phyloP scores from a whole-genome alignment of 1,140 invertebrate species.

The Colletes latitarsis region DNA sequence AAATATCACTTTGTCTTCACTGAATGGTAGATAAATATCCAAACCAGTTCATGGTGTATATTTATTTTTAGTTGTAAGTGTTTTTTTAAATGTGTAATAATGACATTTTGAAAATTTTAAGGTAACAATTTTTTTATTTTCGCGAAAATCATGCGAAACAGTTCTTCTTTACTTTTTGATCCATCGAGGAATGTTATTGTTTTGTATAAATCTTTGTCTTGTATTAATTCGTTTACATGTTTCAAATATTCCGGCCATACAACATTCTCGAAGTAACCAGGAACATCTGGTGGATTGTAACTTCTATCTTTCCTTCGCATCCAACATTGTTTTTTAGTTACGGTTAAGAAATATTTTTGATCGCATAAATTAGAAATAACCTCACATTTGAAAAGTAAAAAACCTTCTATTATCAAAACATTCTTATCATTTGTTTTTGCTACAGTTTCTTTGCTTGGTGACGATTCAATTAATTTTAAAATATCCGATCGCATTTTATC shows the following conservation, averaged over 20 bases:
- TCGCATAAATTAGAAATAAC: slow-evolving; percentile 85
- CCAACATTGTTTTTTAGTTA: slow-evolving; percentile 86
- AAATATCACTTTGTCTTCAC: slow-evolving; percentile 8
- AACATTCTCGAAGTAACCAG: slow-evolving; percentile 89
- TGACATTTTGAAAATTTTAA: slow-evolving; percentile 28
- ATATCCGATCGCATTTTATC: slow-evolving; percentile 85
- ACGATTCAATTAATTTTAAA: slow-evolving; percentile 60
- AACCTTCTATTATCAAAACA: slow-evolving; percentile 89
- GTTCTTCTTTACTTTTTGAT: slow-evolving; percentile 62
- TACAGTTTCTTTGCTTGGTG: background rate
- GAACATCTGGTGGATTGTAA: slow-evolving; percentile 90
- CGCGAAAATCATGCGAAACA: slow-evolving; percentile 66
- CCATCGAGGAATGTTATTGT: slow-evolving; percentile 75
- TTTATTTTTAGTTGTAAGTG: slow-evolving; percentile 39
- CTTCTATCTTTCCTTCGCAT: slow-evolving; percentile 82
- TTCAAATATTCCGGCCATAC: slow-evolving; percentile 88
- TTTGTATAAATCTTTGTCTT: slow-evolving; percentile 60
- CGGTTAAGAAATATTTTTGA: slow-evolving; percentile 87
- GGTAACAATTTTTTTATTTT: slow-evolving; percentile 56
- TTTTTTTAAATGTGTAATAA: slow-evolving; percentile 16
- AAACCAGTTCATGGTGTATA: slow-evolving; percentile 19
- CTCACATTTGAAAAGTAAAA: slow-evolving; percentile 87
- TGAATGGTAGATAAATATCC: background rate
- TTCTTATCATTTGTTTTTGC: slow-evolving; percentile 67
- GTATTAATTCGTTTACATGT: slow-evolving; percentile 69